These are phyloP conservation scores for Trichopoda pennipes DNA, from an alignment of 2,888 invertebrate species.

Conservation along the genomic window DNA sequence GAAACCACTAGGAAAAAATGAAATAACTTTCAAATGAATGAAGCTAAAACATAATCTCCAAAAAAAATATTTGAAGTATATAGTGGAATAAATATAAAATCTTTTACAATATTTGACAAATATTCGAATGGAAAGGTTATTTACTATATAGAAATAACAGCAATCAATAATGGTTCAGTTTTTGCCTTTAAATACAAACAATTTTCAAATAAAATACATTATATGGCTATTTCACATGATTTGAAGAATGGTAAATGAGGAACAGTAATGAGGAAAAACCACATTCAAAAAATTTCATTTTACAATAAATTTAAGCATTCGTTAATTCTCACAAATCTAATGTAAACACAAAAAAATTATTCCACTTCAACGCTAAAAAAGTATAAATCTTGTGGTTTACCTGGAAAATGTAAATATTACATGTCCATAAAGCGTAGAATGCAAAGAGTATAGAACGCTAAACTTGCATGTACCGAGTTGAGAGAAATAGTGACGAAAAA, in stretches of 20 bases:
- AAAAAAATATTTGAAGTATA: slow-evolving; percentile 22
- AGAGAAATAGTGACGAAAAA: background rate
- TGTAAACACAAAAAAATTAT: background rate
- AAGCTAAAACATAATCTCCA: slow-evolving; percentile 7
- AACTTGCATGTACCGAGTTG: background rate
- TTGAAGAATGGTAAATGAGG: no score
- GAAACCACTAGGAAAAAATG: slow-evolving; percentile 33
- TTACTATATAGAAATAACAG: no score
- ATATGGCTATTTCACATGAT: no score
- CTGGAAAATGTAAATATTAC: slow-evolving; percentile 96
- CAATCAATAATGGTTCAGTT: no score
- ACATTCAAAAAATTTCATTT: no score
- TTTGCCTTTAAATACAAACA: no score
- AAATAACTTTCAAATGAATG: slow-evolving; percentile 38
- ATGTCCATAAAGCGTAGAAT: slow-evolving; percentile 85
- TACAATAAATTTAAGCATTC: background rate
- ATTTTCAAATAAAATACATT: slow-evolving; percentile 32
- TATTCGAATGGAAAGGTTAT: no score
- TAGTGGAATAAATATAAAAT: background rate
- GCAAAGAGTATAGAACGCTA: slow-evolving; percentile 45
- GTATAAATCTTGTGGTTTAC: slow-evolving; percentile 92
- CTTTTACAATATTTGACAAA: no score
- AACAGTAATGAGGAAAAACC: background rate
- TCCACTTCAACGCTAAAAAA: no score
- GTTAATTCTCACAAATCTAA: background rate